A percentile compares a stretch with the other conserved stretches of the same genome.
Conservation (phyloP, 2,888 invertebrate genomes). For the Microplitis deprimator region DNA sequence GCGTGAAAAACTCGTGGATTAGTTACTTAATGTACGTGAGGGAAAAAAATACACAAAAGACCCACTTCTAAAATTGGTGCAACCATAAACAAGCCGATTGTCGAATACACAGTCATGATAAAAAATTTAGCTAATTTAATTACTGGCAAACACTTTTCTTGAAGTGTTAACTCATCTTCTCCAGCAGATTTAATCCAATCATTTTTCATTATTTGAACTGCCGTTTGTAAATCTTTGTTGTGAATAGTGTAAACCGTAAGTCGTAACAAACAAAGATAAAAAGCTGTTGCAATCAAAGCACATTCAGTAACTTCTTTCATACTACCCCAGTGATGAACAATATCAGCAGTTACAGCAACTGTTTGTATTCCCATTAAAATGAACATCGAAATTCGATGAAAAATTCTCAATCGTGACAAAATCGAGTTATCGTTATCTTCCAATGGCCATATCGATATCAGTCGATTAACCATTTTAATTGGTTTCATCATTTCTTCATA, state of each 20-base stretch:
- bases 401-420: slow-evolving; percentile 36
- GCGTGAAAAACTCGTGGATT: not conserved
- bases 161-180: slow-evolving; percentile 51
- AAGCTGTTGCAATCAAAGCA: slow-evolving; percentile 54
- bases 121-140: slow-evolving; percentile 61
- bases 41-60: not conserved
- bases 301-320: slow-evolving; percentile 62
- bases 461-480: slow-evolving; percentile 46
- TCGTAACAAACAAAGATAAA: slow-evolving; percentile 55
- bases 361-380: slow-evolving; percentile 39
- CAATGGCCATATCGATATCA: slow-evolving; percentile 59
- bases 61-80: slow-evolving; percentile 58
- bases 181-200: slow-evolving; percentile 58
- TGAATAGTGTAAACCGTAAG: slow-evolving; percentile 52
- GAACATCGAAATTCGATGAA: slow-evolving; percentile 52
- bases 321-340: slow-evolving; percentile 51
- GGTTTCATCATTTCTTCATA: slow-evolving; percentile 56
- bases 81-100: slow-evolving; percentile 48
- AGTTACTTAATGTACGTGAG: not conserved
- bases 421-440: slow-evolving; percentile 29
- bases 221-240: slow-evolving; percentile 56
- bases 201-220: slow-evolving; percentile 55
- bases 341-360: slow-evolving; percentile 50
- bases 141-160: slow-evolving; percentile 54
- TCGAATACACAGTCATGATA: slow-evolving; percentile 52